These are phyloP conservation scores for Brachynemurus nebulosus DNA, from an alignment of 2,888 invertebrate genomes.

Conservation along the genomic window DNA sequence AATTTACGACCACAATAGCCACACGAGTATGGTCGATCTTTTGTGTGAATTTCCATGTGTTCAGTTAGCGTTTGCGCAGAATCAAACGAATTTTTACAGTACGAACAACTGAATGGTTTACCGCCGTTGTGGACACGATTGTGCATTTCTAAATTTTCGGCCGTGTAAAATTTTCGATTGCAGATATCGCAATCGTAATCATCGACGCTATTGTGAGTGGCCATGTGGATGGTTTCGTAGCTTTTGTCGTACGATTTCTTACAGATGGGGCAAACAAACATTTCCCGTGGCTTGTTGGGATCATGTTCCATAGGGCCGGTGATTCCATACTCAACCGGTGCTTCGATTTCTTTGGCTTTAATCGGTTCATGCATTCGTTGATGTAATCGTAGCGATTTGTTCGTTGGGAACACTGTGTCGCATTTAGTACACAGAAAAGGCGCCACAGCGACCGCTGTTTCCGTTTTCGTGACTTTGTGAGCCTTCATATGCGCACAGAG, in stretches of 20 bases:
- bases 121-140: conserved; percentile 49
- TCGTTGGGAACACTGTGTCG: conserved; percentile 49
- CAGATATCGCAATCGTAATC: conserved; percentile 51
- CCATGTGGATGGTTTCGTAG: conserved; percentile 47
- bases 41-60: conserved; percentile 25
- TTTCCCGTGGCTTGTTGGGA: conserved; percentile 24
- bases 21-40: conserved; percentile 47
- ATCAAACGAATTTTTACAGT: conserved; percentile 29
- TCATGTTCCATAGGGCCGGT: conserved; percentile 24
- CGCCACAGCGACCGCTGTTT: conserved; percentile 16
- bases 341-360: conserved; percentile 37
- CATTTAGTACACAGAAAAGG: conserved; percentile 48
- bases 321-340: conserved; percentile 32
- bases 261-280: conserved; percentile 40
- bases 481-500: conserved; percentile 46
- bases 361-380: conserved; percentile 60
- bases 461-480: conserved; percentile 30
- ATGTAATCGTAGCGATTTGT: conserved; percentile 53
- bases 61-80: conserved; percentile 26
- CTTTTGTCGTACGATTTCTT: conserved; percentile 34
- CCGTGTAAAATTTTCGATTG: conserved; percentile 54
- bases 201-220: conserved; percentile 44
- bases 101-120: conserved; percentile 33
- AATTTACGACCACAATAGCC: conserved; percentile 58
- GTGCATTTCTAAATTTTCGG: conserved; percentile 56